phyloP scores from a whole-genome alignment of 1,140 invertebrate species.

The Drosophila carrolli region DNA sequence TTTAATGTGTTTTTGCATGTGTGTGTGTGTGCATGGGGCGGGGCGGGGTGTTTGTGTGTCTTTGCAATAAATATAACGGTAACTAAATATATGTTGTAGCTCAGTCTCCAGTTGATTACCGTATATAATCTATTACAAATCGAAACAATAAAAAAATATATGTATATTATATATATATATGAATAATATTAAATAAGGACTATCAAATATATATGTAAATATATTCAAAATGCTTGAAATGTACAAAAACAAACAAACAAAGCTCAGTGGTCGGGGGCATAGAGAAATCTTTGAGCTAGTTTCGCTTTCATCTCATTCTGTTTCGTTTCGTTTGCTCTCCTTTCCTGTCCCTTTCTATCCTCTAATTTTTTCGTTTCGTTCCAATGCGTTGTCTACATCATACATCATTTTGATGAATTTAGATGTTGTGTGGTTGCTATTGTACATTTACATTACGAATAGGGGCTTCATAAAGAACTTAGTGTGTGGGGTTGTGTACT shows the following conservation, averaged over 20 bases:
- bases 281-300: constrained; percentile 7
- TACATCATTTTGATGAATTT: constrained; percentile 43
- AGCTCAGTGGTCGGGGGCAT: constrained; percentile 34
- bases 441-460: constrained; percentile 48
- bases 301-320: constrained; percentile 16
- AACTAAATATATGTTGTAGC: constrained; percentile 84
- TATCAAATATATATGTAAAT: constrained; percentile 52
- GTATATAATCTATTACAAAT: constrained; percentile 70
- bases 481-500: constrained; percentile 15
- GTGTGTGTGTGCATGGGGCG: constrained; percentile 10
- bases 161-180: constrained; percentile 30
- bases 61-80: constrained; percentile 80
- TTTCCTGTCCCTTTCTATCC: constrained; percentile 32
- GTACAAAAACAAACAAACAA: constrained; percentile 58
- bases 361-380: constrained; percentile 42
- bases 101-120: constrained; percentile 84
- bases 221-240: constrained; percentile 51
- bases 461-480: constrained; percentile 45
- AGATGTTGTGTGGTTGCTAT: constrained; percentile 30
- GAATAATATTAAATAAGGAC: constrained; percentile 54
- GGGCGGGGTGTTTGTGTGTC: constrained; percentile 9
- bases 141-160: constrained; percentile 59
- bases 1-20: constrained; percentile 7
- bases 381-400: constrained; percentile 44
- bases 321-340: constrained; percentile 23